A percentile compares a stretch with the other conserved stretches of the same genome.
These are phyloP conservation scores for Ranitomeya variabilis DNA, from an alignment of 2,113 vertebrate genomes.

Conservation along the genomic window DNA sequence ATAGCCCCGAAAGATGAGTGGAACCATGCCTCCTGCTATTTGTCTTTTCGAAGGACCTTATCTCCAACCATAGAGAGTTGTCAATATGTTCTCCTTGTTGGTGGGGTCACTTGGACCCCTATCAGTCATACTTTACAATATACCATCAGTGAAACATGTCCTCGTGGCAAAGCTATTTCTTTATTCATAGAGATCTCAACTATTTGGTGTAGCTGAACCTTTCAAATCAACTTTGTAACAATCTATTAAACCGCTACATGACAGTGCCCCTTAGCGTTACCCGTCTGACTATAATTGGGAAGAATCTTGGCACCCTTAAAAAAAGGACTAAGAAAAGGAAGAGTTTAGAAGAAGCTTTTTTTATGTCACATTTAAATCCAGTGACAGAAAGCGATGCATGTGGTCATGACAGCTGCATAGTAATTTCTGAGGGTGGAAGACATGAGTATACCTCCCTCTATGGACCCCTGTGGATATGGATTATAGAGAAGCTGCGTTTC, in stretches of 20 bases:
- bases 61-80: too few species aligned
- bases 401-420: slow-evolving; percentile 58
- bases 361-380: slow-evolving; percentile 42
- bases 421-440: slow-evolving; percentile 56
- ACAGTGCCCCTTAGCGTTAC: background rate
- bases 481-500: slow-evolving; percentile 62
- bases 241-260: background rate
- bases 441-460: slow-evolving; percentile 55
- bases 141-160: too few species aligned
- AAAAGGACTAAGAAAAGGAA: background rate
- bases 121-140: too few species aligned
- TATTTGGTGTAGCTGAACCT: too few species aligned
- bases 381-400: slow-evolving; percentile 58
- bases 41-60: too few species aligned
- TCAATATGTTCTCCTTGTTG: too few species aligned
- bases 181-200: too few species aligned
- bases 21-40: too few species aligned
- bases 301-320: background rate
- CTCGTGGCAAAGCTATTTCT: too few species aligned
- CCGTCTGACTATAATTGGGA: background rate
- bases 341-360: slow-evolving; percentile 40
- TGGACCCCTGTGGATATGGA: slow-evolving; percentile 54
- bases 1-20: too few species aligned
- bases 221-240: background rate
- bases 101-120: too few species aligned